Base-by-base conservation (phyloP, 2,888 invertebrate genomes). In the Mystacides longicornis region DNA sequence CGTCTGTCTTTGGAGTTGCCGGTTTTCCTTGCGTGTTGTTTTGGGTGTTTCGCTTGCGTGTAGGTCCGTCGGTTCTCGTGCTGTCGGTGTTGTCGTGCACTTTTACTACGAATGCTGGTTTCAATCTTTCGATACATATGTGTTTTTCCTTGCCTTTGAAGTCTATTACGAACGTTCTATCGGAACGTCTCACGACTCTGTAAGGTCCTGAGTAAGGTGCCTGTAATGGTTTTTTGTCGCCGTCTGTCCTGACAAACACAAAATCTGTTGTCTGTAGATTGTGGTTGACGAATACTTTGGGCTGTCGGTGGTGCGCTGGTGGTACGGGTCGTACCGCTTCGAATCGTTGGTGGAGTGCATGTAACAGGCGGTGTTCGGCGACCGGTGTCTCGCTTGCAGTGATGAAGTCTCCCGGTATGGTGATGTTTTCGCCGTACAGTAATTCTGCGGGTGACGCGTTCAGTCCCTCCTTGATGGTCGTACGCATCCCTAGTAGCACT, bases 401-500 rank as follows among this genome's bases (percentile, higher is more conserved):
- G 14, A 14, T 20, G 20, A 45, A 63, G 21, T 65, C 64, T 9
- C 64, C 64, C 1, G 65, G 66, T n/a, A 66, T 51, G 4, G 61
- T 53, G 19, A 67, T 52, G 22, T 56, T 49, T n/a, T 54, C 43
- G 1, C 66, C 64, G 49, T 62, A 65, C 1, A 59, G 60, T 23
- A 67, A 22, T 51, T 65, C 61, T 2, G 65, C 66, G 21, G 64
- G 60, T 18, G 63, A 62, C 9, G 61, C 50, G n/a, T 61, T 55
- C 1, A 59, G 52, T 46, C 64, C 63, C 3, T 55, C 54, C 27
- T 61, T 60, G 18, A 58, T 47, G 16, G 62, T 56, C 4, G 64
- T 54, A 9, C 67, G 58, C 43, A 67, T 53, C 1, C 67, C 67
- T 22, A 68, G 55, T 14, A 68, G 52, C 3, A 66, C 63, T n/a